Conservation (phyloP, 2,113 vertebrate species). For the Laterallus jamaicensis region DNA sequence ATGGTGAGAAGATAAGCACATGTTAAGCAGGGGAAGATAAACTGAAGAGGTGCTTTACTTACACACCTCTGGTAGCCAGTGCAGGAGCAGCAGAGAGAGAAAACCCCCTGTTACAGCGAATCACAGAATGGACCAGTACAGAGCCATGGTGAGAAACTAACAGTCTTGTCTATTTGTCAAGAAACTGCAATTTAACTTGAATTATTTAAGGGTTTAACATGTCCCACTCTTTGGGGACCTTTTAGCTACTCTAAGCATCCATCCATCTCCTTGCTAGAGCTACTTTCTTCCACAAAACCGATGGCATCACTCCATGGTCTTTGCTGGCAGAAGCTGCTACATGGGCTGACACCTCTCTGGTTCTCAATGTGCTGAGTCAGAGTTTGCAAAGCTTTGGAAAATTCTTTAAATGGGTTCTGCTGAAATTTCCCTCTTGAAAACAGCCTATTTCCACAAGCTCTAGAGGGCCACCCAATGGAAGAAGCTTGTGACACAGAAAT, state of each 20-base stretch:
- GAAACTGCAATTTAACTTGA: neutral
- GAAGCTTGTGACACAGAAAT: neutral
- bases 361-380: neutral
- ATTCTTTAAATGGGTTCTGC: neutral
- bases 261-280: neutral
- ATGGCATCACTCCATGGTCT: rapidly evolving
- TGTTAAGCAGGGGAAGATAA: neutral
- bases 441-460: neutral
- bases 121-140: neutral
- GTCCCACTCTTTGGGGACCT: neutral
- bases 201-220: neutral
- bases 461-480: neutral
- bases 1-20: neutral
- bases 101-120: neutral
- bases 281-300: neutral
- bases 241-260: neutral
- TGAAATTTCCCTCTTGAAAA: neutral
- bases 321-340: neutral
- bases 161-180: neutral
- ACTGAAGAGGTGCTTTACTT: neutral
- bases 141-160: neutral
- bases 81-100: neutral
- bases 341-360: neutral
- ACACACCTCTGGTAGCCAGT: neutral
- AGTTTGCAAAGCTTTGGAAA: neutral